These are phyloP conservation scores for Catharus bicknelli DNA, from an alignment of 2,113 vertebrate species.

Conservation along the genomic window DNA sequence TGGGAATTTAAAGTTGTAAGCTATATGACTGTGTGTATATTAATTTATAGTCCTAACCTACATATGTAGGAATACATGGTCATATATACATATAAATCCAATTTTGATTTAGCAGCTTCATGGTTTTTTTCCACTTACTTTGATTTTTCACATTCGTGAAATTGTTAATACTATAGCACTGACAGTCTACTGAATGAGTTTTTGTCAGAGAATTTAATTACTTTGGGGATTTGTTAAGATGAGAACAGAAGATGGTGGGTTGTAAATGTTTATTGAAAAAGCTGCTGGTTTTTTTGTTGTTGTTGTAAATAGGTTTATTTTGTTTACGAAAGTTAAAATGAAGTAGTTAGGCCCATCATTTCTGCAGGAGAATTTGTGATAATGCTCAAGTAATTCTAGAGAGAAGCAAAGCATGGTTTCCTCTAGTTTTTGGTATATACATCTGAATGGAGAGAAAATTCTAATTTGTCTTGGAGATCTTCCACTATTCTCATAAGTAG, in stretches of 20 bases:
- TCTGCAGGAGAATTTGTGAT: background rate
- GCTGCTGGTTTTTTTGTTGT: background rate
- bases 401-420: background rate
- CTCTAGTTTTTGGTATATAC: background rate
- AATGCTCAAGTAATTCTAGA: background rate
- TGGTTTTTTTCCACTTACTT: background rate
- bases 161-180: background rate
- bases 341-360: background rate
- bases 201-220: background rate
- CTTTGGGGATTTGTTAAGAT: background rate
- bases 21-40: background rate
- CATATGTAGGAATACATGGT: rapidly evolving
- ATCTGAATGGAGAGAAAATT: background rate
- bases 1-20: background rate
- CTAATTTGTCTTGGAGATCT: background rate
- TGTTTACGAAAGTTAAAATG: background rate
- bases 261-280: background rate
- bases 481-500: background rate
- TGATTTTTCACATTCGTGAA: background rate
- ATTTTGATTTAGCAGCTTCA: background rate
- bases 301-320: background rate
- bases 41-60: background rate
- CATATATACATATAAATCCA: background rate
- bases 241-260: background rate
- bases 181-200: background rate